Base-by-base conservation (phyloP, 2,797 vertebrate genomes). In the Thunnus albacares region DNA sequence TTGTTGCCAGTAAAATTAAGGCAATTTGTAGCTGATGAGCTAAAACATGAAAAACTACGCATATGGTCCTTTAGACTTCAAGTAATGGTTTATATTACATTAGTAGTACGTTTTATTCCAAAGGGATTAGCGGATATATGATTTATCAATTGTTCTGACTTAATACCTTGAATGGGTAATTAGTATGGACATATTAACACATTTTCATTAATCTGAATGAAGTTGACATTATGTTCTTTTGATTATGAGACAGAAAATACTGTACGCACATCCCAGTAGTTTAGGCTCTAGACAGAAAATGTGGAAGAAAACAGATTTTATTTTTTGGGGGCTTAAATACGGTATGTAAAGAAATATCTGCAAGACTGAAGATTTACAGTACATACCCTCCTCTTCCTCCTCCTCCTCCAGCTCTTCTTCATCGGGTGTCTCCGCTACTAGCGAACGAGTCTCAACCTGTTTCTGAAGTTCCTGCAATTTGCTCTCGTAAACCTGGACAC, bases 401-500 rank as follows among this genome's bases (percentile, higher is more conserved):
- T 97, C 97, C 6, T 99, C 98, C 8, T 98, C 97, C n/a, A 99
- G 95, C 28, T 99, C 97, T 59, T 97, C 97, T 82, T 98, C 98
- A 82, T 99, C 98, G 0, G 97, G 98, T 0, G 97, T 98, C 91
- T 99, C 98, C 1, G 98, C 97, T 41, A 96, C 95, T 67, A 98
- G 90, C 30, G 98, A 99, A n/a, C 97, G 95, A 0, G 98, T 99
- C 87, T 99, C 98, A 22, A 99, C 98, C 92, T 99, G 98, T 94
- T 98, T 99, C 95, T 99, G 98, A 61, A 99, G 96, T 86, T 99
- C 98, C 93, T 98, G 97, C 79, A 99, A 94, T 83, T 98, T 99
- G 88, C 97, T 99, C 94, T 99, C 98, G 85, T 99, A 99, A 85
- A 97, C 98, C 98, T 99, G 96, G 56, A 91, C 90, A 82, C 89